These are phyloP conservation scores for Ophion slaviceki DNA, from an alignment of 2,888 invertebrate genomes.

Conservation along the genomic window DNA sequence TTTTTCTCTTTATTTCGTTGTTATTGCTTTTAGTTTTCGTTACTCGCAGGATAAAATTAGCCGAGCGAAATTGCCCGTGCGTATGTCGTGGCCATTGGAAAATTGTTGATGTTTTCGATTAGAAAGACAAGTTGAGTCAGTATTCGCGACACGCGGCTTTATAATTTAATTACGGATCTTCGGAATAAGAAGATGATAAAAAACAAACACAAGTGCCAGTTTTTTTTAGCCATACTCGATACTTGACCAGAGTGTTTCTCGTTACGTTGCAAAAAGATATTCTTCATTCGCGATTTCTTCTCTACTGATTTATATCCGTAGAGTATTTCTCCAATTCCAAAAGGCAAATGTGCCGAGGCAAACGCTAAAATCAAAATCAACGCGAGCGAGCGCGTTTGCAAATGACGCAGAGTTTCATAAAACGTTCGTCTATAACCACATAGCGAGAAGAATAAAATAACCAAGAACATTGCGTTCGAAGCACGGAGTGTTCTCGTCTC, in stretches of 20 bases:
- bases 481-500: too few species aligned
- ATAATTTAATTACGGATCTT: conserved; percentile 37
- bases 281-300: neutral
- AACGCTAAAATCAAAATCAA: neutral
- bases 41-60: conserved; percentile 8
- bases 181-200: conserved; percentile 3
- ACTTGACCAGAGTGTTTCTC: neutral
- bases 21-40: conserved; percentile 37
- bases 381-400: neutral
- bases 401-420: neutral
- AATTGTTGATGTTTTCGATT: neutral
- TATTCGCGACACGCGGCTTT: conserved; percentile 49
- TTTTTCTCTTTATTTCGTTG: conserved; percentile 2
- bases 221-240: conserved; percentile 48
- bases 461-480: too few species aligned
- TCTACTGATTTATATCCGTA: too few species aligned
- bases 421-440: neutral
- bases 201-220: conserved; percentile 41
- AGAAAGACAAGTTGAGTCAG: conserved; percentile 38
- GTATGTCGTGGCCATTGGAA: conserved; percentile 22
- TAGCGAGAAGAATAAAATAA: neutral
- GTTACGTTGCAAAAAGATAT: neutral
- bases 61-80: conserved; percentile 10
- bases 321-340: too few species aligned
- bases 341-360: too few species aligned